A percentile compares a stretch with the other conserved stretches of the same genome.
Conservation (phyloP, 2,797 vertebrate species). For the Scolopax bukidnonensis region DNA sequence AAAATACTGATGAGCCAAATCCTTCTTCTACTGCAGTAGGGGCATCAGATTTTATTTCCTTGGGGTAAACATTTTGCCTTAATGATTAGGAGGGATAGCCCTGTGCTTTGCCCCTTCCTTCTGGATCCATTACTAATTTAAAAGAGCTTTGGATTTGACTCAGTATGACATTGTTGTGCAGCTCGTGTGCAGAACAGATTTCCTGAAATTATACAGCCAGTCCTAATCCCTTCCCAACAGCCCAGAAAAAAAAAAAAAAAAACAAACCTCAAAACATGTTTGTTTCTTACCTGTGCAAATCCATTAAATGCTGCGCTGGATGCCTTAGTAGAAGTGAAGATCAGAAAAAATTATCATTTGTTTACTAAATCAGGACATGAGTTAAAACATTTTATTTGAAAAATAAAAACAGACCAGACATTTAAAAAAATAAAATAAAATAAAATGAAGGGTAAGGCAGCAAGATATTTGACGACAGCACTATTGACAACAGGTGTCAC, state of each 20-base stretch:
- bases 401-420: slow-evolving; percentile 55
- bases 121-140: neutral
- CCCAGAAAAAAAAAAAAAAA: neutral
- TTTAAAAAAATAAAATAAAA: slow-evolving; percentile 23
- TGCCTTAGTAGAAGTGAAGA: slow-evolving; percentile 83
- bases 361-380: slow-evolving; percentile 12
- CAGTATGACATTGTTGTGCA: neutral
- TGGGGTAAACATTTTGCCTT: neutral
- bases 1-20: neutral
- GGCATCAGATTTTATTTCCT: neutral
- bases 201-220: neutral
- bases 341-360: slow-evolving; percentile 67
- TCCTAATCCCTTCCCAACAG: neutral
- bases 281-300: slow-evolving; percentile 86
- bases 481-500: slow-evolving; percentile 49
- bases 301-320: slow-evolving; percentile 86
- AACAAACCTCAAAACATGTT: neutral
- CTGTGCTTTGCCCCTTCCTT: neutral
- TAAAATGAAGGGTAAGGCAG: slow-evolving; percentile 56
- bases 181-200: neutral
- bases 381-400: slow-evolving; percentile 35
- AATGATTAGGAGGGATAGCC: neutral
- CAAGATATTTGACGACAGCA: slow-evolving; percentile 31
- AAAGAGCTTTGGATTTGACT: neutral
- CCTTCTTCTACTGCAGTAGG: neutral